Conservation (phyloP, 2,888 invertebrate species). For the Lucinisca nassula region DNA sequence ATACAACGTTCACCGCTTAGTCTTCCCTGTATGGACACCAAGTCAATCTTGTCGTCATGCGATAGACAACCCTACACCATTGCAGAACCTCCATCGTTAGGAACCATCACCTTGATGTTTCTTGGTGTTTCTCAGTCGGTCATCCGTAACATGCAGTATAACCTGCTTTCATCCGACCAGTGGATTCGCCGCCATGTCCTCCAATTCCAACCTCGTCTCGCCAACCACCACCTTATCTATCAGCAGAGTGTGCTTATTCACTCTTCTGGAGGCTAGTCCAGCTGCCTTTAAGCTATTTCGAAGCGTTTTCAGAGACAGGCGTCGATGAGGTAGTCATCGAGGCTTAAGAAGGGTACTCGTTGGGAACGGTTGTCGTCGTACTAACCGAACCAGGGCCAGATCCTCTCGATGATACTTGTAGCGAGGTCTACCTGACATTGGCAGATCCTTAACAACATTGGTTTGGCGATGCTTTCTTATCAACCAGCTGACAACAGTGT, state of each 20-base stretch:
- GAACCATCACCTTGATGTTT: no score
- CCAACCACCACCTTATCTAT: slow-evolving; percentile 4
- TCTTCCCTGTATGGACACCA: slow-evolving; percentile 7
- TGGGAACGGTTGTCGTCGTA: no score
- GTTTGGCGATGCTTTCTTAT: slow-evolving; percentile 8
- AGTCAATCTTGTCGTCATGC: background rate
- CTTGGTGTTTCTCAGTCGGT: background rate
- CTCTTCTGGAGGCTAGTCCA: background rate
- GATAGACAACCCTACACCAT: no score
- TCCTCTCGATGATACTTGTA: no score
- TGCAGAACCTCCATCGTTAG: no score
- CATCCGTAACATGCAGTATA: slow-evolving; percentile 2
- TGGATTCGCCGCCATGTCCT: slow-evolving; percentile 24
- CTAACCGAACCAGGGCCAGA: no score
- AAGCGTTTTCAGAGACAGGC: no score
- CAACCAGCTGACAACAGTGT: slow-evolving; percentile 5
- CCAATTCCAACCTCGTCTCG: background rate
- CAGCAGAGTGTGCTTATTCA: slow-evolving; percentile 18
- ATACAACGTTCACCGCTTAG: background rate
- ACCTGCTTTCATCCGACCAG: slow-evolving; percentile 24
- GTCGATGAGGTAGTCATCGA: no score
- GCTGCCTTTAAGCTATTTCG: background rate
- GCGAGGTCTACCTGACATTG: background rate
- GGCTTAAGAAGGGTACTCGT: no score
- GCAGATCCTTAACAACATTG: background rate